phyloP scores from a whole-genome alignment of 2,797 vertebrate genomes.

The Crossoptilon crossoptilon region DNA sequence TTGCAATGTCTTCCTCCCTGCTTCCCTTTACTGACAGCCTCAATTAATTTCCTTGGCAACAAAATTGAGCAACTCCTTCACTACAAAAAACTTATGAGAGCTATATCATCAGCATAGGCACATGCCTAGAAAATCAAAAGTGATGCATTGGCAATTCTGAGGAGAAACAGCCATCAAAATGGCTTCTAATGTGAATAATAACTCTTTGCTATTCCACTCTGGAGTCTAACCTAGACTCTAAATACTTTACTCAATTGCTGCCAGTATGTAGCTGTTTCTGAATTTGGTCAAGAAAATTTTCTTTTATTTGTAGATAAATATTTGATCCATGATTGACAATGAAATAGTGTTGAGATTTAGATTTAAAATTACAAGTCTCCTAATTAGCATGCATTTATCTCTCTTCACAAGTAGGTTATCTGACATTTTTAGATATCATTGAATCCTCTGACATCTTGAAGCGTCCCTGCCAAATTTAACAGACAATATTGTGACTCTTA shows the following conservation, averaged over 20 bases:
- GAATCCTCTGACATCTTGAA: neutral
- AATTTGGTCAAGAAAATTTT: neutral
- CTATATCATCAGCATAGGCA: neutral
- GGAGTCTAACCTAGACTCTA: neutral
- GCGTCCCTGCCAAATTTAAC: neutral
- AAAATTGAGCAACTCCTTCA: neutral
- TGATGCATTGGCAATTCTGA: neutral
- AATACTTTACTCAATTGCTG: neutral
- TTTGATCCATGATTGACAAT: neutral
- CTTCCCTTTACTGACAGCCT: neutral
- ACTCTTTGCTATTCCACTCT: neutral
- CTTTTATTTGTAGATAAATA: neutral
- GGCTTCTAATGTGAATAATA: neutral
- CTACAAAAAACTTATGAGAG: neutral
- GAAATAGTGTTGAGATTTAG: neutral
- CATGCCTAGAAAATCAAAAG: neutral
- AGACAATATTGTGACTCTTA: neutral
- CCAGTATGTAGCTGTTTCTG: neutral
- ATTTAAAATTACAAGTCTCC: neutral
- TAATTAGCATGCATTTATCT: neutral
- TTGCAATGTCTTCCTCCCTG: neutral
- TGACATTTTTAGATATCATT: neutral
- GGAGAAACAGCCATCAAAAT: neutral
- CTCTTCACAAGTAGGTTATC: neutral
- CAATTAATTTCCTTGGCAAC: conserved; percentile 18